Conservation (phyloP, 2,888 invertebrate genomes). For the Drosophila melanosoma region DNA sequence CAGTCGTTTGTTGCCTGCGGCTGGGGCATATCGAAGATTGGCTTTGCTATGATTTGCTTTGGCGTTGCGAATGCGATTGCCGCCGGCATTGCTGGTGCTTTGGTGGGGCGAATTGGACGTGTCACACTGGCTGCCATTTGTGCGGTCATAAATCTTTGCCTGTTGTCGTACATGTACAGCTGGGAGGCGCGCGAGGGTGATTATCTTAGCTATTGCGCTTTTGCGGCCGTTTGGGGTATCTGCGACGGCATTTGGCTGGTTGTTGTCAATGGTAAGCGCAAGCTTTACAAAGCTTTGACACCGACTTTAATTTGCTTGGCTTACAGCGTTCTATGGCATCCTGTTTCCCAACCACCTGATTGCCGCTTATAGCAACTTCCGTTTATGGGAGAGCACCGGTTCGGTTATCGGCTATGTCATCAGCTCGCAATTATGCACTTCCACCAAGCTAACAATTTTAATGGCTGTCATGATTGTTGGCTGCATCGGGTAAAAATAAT, state of each 20-base stretch:
- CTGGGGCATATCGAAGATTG: constrained; percentile 95
- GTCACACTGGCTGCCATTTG: constrained; percentile 92
- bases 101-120: constrained; percentile 91
- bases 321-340: constrained; percentile 92
- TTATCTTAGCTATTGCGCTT: constrained; percentile 90
- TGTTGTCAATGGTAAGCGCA: constrained; percentile 92
- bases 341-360: constrained; percentile 94
- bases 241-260: constrained; percentile 97
- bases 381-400: constrained; percentile 96
- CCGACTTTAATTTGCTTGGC: neutral
- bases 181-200: constrained; percentile 91
- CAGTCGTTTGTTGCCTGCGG: constrained; percentile 94
- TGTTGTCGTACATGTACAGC: constrained; percentile 88
- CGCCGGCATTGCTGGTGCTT: constrained; percentile 91
- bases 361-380: constrained; percentile 96
- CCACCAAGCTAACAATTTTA: constrained; percentile 89
- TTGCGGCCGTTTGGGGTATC: constrained; percentile 94
- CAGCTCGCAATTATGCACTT: constrained; percentile 91
- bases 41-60: constrained; percentile 97
- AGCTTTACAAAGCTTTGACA: neutral
- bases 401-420: constrained; percentile 94
- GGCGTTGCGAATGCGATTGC: constrained; percentile 95
- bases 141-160: constrained; percentile 89
- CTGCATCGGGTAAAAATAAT: constrained; percentile 88
- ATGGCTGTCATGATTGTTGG: constrained; percentile 89